Evolutionary conservation across 1,140 invertebrate genomes (phyloP).

Genomic region (Drosophila athabasca): DNA sequence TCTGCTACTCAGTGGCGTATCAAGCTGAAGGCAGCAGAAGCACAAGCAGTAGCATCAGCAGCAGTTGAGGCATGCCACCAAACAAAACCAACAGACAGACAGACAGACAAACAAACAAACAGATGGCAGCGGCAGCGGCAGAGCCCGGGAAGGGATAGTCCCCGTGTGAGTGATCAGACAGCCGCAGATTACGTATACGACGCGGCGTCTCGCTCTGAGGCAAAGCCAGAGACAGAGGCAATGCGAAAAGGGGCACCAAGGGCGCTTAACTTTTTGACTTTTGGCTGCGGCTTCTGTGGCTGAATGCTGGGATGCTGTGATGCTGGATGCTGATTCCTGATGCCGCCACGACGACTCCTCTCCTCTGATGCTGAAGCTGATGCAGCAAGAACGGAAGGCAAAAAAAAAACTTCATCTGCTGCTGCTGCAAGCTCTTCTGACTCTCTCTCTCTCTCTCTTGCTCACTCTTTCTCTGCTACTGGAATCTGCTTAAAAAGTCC

Average conservation of each 20-base stretch:
- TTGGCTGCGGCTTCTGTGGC: slow-evolving; percentile 71
- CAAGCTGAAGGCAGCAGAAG: slow-evolving; percentile 61
- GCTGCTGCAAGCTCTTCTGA: slow-evolving; percentile 2
- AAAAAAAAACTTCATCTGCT: slow-evolving; percentile 20
- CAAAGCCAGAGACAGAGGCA: slow-evolving; percentile 11
- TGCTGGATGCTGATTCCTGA: slow-evolving; percentile 17
- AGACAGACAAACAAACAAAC: slow-evolving; percentile 62
- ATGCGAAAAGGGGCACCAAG: slow-evolving; percentile 20
- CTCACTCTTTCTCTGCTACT: slow-evolving; percentile 15
- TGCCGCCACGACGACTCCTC: slow-evolving; percentile 29
- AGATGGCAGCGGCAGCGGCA: slow-evolving; percentile 24
- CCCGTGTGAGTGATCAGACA: slow-evolving; percentile 76
- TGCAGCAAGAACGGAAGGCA: slow-evolving; percentile 4
- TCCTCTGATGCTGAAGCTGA: slow-evolving; percentile 46
- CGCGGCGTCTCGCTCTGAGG: slow-evolving; percentile 28
- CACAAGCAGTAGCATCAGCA: background rate
- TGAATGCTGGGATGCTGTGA: slow-evolving; percentile 8
- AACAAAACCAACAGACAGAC: slow-evolving; percentile 64
- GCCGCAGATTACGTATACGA: slow-evolving; percentile 79
- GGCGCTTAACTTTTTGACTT: slow-evolving; percentile 77
- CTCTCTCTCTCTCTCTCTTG: background rate
- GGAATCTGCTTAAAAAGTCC: slow-evolving; percentile 74
- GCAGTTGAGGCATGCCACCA: slow-evolving; percentile 66
- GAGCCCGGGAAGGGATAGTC: slow-evolving; percentile 33
- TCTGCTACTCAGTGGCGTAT: slow-evolving; percentile 80